These are phyloP conservation scores for Leucophenga varia DNA, from an alignment of 1,140 invertebrate species.

Conservation along the genomic window DNA sequence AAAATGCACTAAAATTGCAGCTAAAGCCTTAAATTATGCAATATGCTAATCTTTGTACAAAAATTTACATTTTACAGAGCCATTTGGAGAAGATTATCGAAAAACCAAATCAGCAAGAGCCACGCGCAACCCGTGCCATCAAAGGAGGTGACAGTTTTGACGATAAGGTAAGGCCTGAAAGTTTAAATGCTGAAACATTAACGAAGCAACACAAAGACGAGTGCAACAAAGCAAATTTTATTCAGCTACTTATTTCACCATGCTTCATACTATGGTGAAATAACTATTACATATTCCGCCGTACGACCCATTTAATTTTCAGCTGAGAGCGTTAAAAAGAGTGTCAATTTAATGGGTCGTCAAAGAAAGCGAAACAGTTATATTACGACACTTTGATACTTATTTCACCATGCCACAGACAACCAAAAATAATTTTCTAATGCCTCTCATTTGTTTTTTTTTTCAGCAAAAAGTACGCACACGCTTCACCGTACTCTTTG, in stretches of 20 bases:
- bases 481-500: slow-evolving; percentile 77
- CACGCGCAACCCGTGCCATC: slow-evolving; percentile 72
- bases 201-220: too few relatives aligned
- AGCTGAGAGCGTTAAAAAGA: too few relatives aligned
- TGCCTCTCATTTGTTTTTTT: slow-evolving; percentile 1
- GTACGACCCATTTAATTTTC: too few relatives aligned
- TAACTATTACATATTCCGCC: too few relatives aligned
- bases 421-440: not conserved
- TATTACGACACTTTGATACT: too few relatives aligned
- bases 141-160: slow-evolving; percentile 69
- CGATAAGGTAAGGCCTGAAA: slow-evolving; percentile 62
- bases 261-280: not conserved
- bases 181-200: too few relatives aligned
- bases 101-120: slow-evolving; percentile 68
- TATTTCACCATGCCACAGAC: not conserved
- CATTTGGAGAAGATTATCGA: slow-evolving; percentile 81
- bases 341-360: too few relatives aligned
- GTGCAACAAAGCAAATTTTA: slow-evolving; percentile 1
- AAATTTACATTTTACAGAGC: slow-evolving; percentile 67
- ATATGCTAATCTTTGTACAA: too few relatives aligned
- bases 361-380: too few relatives aligned
- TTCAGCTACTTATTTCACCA: not conserved
- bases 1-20: too few relatives aligned
- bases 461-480: slow-evolving; percentile 60
- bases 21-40: too few relatives aligned